Base-by-base conservation (phyloP, 2,113 vertebrate genomes). In the Aphelocoma coerulescens region DNA sequence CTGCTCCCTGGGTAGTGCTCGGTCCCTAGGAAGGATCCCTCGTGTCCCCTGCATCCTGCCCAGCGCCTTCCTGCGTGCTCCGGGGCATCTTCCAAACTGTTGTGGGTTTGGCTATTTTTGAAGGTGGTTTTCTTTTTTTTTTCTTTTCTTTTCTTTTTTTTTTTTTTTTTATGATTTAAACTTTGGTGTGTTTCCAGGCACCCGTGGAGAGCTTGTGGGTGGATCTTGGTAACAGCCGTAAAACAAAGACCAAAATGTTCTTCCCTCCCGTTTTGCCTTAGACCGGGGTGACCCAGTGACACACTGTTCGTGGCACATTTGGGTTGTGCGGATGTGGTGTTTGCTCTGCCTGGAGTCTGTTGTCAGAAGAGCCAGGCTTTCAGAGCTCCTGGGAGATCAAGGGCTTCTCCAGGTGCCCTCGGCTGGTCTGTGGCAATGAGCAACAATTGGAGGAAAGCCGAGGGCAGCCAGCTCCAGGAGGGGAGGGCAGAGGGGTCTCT, bases 181-280 rank as follows among this genome's bases (percentile, higher is more conserved):
- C 83, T 93, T 92, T 48, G 57, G 80, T 81, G 61, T 67, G 52
- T 61, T 92, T 92, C 94, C 88, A 94, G 78, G 37, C 85, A 28
- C 72, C 59, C 3, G 2, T 5, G 32, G 55, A 68, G 46, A 77
- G 52, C n/a, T 61, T 67, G 57, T 49, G 90, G 69, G 82, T 80
- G 85, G 92, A 78, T 84, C 65, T 28, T 86, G 90, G 75, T 85
- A 69, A 33, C 16, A 86, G 39, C 27, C 1, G 0, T 91, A 58
- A 84, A 93, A 95, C 67, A 94, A 77, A 95, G 72, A 32, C 16
- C 32, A 30, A 91, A 85, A 69, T 61, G 62, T 75, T 95, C 59
- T 66, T 24, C 26, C 65, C 8, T 9, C 37, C 39, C 44, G 7
- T 0, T 59, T 21, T 1, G 11, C 72, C 33, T n/a, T 35, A 32